A percentile compares a stretch with the other conserved stretches of the same genome.
phyloP scores from a whole-genome alignment of 1,140 invertebrate species.

The Solenopsis fugax region DNA sequence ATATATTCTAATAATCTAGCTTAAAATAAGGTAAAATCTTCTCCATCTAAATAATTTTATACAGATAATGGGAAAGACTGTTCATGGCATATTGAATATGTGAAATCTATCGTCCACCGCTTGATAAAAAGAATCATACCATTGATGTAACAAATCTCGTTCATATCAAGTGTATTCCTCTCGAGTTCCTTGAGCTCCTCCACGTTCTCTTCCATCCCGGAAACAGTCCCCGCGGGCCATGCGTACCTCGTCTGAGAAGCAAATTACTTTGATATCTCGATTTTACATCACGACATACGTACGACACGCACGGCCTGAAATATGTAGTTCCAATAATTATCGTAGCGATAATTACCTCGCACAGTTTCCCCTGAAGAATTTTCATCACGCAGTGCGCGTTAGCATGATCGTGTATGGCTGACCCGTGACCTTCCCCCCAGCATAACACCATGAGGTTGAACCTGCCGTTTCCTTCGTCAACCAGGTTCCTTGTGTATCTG shows the following conservation, averaged over 20 bases:
- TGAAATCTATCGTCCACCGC: background rate
- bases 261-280: conserved; percentile 2
- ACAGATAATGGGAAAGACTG: too few relatives aligned
- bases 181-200: conserved; percentile 89
- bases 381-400: conserved; percentile 99
- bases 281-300: background rate
- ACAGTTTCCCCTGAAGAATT: conserved; percentile 91
- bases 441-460: conserved; percentile 99
- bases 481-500: conserved; percentile 97
- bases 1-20: too few relatives aligned
- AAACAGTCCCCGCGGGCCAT: conserved; percentile 88
- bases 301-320: background rate
- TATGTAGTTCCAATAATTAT: background rate
- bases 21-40: too few relatives aligned
- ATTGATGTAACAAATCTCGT: conserved; percentile 98
- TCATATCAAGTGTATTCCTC: conserved; percentile 89
- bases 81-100: background rate
- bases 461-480: conserved; percentile 97
- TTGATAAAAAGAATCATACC: conserved; percentile 88
- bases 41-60: too few relatives aligned
- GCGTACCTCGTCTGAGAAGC: conserved; percentile 89
- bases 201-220: conserved; percentile 73
- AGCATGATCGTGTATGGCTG: conserved; percentile 98
- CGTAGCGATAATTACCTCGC: conserved; percentile 86
- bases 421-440: conserved; percentile 98